Base-by-base conservation (phyloP, 2,888 invertebrate genomes). In the Ypsolopha sequella region DNA sequence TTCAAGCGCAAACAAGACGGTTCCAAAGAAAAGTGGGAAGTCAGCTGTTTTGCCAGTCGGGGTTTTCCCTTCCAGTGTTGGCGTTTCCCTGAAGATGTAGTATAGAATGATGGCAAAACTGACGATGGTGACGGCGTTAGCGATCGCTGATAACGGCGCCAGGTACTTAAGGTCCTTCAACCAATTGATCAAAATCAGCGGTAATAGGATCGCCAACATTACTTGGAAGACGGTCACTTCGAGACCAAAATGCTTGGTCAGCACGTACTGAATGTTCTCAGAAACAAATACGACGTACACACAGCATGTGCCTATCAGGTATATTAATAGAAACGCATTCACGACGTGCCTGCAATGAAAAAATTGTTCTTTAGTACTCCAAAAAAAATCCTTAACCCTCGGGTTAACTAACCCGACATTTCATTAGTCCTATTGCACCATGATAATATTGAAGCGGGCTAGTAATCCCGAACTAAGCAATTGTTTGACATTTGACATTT, bases 271-370 rank as follows among this genome's bases (percentile, higher is more conserved):
- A n/a, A 97, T 88, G 76, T 96, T 97, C 54, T 92, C 91, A 0
- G 97, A 91, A 48, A 98, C 95, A 74, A 98, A 99, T 0, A 98
- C 95, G 33, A 96, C 93, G 77, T 99, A 99, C 1, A 98, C 97
- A 74, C 97, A 97, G 73, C 98, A 98, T 48, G 96, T 95, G 47
- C 99, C 99, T 62, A 98, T 88, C 78, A 99, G 98, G 63, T 98
- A 98, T 51, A 96, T 88, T 57, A 97, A 72, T 3, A 95, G 85
- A 65, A 95, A 95, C 0, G 85, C 78, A 68, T 94, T 94, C 33
- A 93, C 91, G 7, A 93, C 75, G 58, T 91, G 90, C 52, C 94
- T 94, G 84, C 7, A 80, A 49, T 39, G 24, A 49, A 13, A 24
- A 24, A 24, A 24, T 24, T 24, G 24, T 24, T 24, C 24, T 24